These are phyloP conservation scores for Tyrophagus putrescentiae DNA, from an alignment of 1,140 invertebrate genomes.

Conservation along the genomic window DNA sequence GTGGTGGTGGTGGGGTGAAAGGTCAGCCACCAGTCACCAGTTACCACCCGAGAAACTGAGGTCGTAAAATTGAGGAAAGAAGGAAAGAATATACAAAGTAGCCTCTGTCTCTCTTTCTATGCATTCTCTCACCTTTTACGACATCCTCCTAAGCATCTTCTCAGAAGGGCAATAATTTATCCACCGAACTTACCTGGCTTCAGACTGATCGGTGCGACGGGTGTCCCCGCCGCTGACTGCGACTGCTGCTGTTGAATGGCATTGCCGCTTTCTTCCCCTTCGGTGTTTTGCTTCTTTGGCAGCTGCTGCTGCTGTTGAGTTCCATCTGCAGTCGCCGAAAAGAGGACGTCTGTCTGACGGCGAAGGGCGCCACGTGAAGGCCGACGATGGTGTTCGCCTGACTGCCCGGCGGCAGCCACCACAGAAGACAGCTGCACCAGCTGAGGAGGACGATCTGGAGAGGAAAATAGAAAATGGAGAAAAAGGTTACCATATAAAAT, in stretches of 20 bases:
- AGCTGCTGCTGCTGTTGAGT: neutral
- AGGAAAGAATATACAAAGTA: neutral
- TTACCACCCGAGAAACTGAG: neutral
- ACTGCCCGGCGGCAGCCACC: neutral
- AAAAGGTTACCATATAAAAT: neutral
- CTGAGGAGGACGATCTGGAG: neutral
- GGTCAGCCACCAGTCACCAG: neutral
- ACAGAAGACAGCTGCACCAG: neutral
- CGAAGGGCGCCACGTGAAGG: neutral
- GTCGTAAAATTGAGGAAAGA: neutral
- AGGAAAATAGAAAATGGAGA: neutral
- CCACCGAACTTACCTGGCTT: slow-evolving; percentile 3
- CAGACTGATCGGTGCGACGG: neutral
- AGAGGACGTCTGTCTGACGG: no score
- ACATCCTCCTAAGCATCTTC: no score
- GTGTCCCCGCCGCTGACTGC: neutral
- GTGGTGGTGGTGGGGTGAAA: neutral
- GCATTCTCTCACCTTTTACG: neutral
- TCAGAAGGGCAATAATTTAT: no score
- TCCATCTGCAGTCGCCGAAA: neutral
- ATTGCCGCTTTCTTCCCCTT: neutral
- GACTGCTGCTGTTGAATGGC: neutral
- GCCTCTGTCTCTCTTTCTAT: neutral
- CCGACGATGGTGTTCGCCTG: neutral
- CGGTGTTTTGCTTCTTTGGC: neutral